Evolutionary conservation across 2,888 invertebrate species (phyloP).

Genomic region (Cryptops parisi): DNA sequence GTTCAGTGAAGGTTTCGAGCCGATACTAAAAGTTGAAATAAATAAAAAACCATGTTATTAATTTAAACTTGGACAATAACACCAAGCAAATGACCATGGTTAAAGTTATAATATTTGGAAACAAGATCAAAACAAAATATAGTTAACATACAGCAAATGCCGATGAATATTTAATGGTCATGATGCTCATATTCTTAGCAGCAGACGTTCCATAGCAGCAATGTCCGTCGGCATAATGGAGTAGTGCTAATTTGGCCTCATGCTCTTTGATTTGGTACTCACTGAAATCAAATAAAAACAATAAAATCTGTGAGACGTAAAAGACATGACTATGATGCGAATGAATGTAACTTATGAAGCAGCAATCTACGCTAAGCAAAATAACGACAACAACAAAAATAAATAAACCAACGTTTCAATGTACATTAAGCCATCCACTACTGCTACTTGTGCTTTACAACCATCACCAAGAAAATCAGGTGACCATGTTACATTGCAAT

Average conservation of each 20-base stretch:
- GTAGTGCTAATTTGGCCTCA: conserved; percentile 34
- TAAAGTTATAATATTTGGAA: neutral
- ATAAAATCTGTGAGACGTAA: no score
- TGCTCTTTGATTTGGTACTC: conserved; percentile 28
- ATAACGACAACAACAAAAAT: no score
- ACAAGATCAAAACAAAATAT: neutral
- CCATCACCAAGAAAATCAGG: no score
- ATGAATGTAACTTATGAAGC: no score
- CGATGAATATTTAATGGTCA: conserved; percentile 35
- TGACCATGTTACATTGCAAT: no score
- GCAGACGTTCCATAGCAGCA: conserved; percentile 39
- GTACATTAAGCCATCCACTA: no score
- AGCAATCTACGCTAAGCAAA: no score
- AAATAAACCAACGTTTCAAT: no score
- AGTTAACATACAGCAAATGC: conserved; percentile 37
- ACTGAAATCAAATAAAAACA: no score
- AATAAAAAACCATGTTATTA: neutral
- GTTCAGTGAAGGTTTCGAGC: conserved; percentile 39
- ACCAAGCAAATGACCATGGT: neutral
- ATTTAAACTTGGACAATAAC: neutral
- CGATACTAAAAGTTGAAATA: conserved; percentile 33
- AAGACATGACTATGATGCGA: no score
- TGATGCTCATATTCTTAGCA: conserved; percentile 34
- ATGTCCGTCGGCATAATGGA: conserved; percentile 33
- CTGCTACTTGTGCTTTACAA: no score